Base-by-base conservation (phyloP, 2,113 vertebrate species). In the Lophochroa leadbeateri region DNA sequence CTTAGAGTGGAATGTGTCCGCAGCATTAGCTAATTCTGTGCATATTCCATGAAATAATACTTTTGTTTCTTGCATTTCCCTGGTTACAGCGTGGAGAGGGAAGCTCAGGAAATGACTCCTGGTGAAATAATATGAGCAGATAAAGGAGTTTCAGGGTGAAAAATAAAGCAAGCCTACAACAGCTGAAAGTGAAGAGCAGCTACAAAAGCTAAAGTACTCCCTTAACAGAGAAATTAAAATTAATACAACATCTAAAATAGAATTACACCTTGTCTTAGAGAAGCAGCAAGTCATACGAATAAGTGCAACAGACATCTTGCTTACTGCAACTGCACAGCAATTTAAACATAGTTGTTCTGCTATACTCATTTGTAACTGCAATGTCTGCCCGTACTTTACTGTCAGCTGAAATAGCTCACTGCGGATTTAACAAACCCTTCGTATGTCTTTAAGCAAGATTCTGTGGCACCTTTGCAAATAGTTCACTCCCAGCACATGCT, bases 401-500 rank as follows among this genome's bases (percentile, higher is more conserved):
- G 20, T 47, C 64, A 64, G 27, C 47, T 46, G 49, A 77, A 92
- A 76, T 11, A 68, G 57, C 52, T 83, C 37, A 24, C 39, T 6
- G 5, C 24, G 27, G 61, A 25, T 68, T 74, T 92, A 64, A 82
- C 29, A 76, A 72, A 29, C 2, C 17, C 44, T 39, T 13, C 3
- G 0, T 9, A 17, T 29, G 46, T 33, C 60, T 81, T 2, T 20
- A 37, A 68, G 35, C 2, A 11, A 43, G 52, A 29, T 64, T 82
- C 67, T 39, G 39, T 31, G n/a, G 49, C 88, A 70, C 27, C 17
- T 70, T 70, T 31, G 17, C 55, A 70, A 67, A 74, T 4, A 29
- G 11, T 41, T 31, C 18, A 14, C 27, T 52, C 50, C 23, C 37
- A 63, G 20, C 4, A 16, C 0, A 0, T 8, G 2, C 17, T 55